A percentile compares a stretch with the other conserved stretches of the same genome.
These are phyloP conservation scores for Sycophila sp. DNA, from an alignment of 1,140 invertebrate species.

Conservation along the genomic window DNA sequence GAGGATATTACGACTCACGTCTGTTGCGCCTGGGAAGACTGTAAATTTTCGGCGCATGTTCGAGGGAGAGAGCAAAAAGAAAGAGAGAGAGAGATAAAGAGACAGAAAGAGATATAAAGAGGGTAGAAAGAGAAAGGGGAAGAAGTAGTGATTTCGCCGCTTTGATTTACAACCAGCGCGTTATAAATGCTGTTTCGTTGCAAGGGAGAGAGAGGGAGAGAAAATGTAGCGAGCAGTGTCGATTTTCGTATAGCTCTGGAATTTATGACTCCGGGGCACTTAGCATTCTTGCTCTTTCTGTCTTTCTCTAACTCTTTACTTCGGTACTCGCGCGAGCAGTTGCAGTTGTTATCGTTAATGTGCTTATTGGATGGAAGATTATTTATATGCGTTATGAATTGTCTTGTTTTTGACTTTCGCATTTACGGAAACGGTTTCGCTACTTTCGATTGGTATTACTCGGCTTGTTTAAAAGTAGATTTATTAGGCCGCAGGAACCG, in stretches of 20 bases:
- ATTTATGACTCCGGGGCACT: slow-evolving; percentile 8
- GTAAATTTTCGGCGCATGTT: slow-evolving; percentile 18
- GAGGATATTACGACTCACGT: slow-evolving; percentile 1
- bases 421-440: no score
- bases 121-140: neutral
- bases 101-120: neutral
- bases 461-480: no score
- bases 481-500: no score
- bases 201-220: neutral
- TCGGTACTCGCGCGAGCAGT: neutral
- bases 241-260: neutral
- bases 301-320: neutral
- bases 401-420: neutral
- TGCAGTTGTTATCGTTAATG: slow-evolving; percentile 5
- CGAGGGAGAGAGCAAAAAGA: no score
- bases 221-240: neutral
- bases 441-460: no score
- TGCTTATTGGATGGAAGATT: neutral
- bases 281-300: neutral
- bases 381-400: neutral
- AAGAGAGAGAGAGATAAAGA: no score
- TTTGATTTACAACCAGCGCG: slow-evolving; percentile 8
- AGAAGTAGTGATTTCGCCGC: slow-evolving; percentile 34
- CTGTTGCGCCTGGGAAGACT: slow-evolving; percentile 6
- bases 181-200: slow-evolving; percentile 7